Evolutionary conservation across 1,140 invertebrate genomes (phyloP), one percentile per base, ranked within the genome.

Genomic region (Probaryconus sp.): DNA sequence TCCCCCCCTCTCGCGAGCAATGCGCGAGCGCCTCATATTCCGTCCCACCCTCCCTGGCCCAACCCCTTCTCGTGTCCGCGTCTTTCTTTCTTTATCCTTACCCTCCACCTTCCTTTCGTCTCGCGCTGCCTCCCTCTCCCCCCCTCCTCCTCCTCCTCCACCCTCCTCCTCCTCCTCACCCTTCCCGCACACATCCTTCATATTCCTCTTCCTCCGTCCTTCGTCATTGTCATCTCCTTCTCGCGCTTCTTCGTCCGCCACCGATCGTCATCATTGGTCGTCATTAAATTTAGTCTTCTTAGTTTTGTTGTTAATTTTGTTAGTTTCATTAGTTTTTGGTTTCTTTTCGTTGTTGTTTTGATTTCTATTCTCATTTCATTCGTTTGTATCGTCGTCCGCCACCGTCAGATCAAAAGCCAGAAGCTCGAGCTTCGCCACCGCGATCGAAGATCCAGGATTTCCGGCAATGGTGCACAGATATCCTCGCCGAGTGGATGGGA

Each of bases 371-470:
- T 17, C 31, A 30, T 26, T 7, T 35, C 18, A 4, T 17, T 14
- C 30, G 3, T 17, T 14, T 26, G 0, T 10, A 10, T 17, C 33
- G 13, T 3, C 42, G 6, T 17, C 37, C 58, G 45, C 31, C 64
- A 14, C 56, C 60, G 42, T 38, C 40, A 42, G 65, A 65, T 73
- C 78, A 65, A 65, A 21, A 56, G 58, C 43, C 67, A 63, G 48
- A 60, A 61, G 55, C 56, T 55, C 55, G 33, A n/a, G 18, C 37
- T 53, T 47, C 53, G 50, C 58, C 58, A 43, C 51, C 73, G 75
- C 76, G 77, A 83, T 83, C 79, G 77, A 81, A 82, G 79, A 83
- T 83, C 77, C 79, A 83, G 82, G 80, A 83, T 85, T 83, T 84
- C 83, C 81, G 79, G 81, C 74, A 79, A 71, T 69, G 55, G 55